phyloP scores from a whole-genome alignment of 2,888 invertebrate species.

The Gymnocheta viridis region DNA sequence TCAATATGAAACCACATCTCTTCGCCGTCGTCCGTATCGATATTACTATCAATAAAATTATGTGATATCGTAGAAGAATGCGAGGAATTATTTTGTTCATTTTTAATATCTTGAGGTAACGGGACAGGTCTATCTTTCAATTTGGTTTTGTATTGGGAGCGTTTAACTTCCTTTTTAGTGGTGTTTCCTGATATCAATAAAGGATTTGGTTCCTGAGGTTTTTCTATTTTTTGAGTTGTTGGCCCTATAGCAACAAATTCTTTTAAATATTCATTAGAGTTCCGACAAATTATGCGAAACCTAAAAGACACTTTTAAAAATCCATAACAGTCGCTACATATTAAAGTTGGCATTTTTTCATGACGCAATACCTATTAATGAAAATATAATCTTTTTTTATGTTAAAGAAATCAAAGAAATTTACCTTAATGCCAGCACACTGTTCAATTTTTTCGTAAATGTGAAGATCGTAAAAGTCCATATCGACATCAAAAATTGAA shows the following conservation, averaged over 20 bases:
- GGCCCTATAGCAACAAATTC: constrained; percentile 72
- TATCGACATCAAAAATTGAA: constrained; percentile 74
- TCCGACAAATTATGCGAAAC: constrained; percentile 80
- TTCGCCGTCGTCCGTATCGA: constrained; percentile 4
- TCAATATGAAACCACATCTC: constrained; percentile 31
- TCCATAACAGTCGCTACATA: constrained; percentile 74
- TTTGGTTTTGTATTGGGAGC: constrained; percentile 17
- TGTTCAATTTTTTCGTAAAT: constrained; percentile 75
- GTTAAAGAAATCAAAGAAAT: not conserved
- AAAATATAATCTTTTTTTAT: not conserved
- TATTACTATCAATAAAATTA: not conserved
- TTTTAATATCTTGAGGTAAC: not conserved
- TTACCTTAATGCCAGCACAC: constrained; percentile 78
- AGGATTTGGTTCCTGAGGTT: constrained; percentile 32
- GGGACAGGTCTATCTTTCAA: constrained; percentile 28
- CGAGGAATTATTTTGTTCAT: not conserved
- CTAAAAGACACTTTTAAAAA: constrained; percentile 79
- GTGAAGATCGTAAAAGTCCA: constrained; percentile 8
- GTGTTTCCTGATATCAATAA: constrained; percentile 9
- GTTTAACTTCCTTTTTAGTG: not conserved
- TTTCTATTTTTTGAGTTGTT: not conserved
- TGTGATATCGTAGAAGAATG: not conserved
- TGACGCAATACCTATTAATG: constrained; percentile 74
- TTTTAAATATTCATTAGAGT: constrained; percentile 79
- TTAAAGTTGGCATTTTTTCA: constrained; percentile 77